These are phyloP conservation scores for Heliconius erato DNA, from an alignment of 2,888 invertebrate genomes.

Conservation along the genomic window DNA sequence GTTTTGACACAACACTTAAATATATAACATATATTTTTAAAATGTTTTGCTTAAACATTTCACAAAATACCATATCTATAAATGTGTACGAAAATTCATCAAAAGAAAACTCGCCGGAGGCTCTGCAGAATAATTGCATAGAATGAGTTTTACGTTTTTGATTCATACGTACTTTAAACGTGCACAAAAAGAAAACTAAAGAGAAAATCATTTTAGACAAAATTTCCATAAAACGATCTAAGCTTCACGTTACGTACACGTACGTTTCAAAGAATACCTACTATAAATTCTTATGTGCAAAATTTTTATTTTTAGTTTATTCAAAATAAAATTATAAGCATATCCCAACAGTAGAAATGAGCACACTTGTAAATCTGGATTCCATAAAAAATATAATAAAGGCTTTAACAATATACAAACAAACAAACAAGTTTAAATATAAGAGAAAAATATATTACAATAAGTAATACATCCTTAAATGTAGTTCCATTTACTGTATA, in stretches of 20 bases:
- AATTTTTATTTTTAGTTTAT: background rate
- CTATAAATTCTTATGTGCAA: background rate
- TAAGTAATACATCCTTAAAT: background rate
- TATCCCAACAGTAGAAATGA: background rate
- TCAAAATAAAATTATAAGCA: background rate
- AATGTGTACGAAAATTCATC: conserved; percentile 13
- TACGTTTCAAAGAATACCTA: background rate
- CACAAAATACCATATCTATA: conserved; percentile 1
- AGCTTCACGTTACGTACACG: background rate
- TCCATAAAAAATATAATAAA: background rate
- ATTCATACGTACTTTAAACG: background rate
- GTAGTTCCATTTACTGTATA: background rate
- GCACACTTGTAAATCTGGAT: background rate
- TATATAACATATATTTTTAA: background rate
- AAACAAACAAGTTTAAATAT: background rate
- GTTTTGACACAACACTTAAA: background rate
- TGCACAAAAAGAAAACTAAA: conserved; percentile 22
- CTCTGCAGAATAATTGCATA: conserved; percentile 23
- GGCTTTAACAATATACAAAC: background rate
- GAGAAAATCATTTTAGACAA: background rate
- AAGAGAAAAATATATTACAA: background rate
- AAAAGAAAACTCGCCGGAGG: conserved; percentile 21
- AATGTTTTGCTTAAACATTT: background rate
- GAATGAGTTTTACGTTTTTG: conserved; percentile 24
- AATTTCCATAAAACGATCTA: background rate